These are phyloP conservation scores for Augochlora pura DNA, from an alignment of 1,140 invertebrate species.

Conservation along the genomic window DNA sequence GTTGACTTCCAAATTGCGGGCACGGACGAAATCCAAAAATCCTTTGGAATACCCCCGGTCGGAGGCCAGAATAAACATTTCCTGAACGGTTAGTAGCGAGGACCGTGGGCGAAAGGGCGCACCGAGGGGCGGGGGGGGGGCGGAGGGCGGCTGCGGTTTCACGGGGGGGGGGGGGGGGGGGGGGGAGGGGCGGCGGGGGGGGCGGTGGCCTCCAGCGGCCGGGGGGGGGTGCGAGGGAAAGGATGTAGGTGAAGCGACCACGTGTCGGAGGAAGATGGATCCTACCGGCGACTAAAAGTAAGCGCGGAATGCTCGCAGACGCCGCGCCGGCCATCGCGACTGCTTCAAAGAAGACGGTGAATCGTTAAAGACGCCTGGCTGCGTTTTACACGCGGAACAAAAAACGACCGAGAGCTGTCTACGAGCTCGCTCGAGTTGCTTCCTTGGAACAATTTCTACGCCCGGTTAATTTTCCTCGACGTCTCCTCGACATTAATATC, in stretches of 20 bases:
- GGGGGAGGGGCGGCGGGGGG: constrained; percentile 66
- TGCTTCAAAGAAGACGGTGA: constrained; percentile 27
- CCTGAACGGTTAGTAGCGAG: constrained; percentile 73
- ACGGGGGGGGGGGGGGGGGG: constrained; percentile 52
- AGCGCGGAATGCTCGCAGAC: constrained; percentile 34
- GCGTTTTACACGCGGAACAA: not conserved
- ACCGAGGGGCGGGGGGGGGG: constrained; percentile 40
- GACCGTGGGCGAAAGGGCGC: constrained; percentile 34
- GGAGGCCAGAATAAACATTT: constrained; percentile 76
- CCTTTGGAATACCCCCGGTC: constrained; percentile 61
- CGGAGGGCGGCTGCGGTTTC: constrained; percentile 72
- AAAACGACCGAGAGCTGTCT: not conserved
- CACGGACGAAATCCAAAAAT: constrained; percentile 69
- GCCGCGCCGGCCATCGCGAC: constrained; percentile 7
- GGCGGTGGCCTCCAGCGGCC: constrained; percentile 68
- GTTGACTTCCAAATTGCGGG: constrained; percentile 53
- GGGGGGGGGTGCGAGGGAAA: constrained; percentile 61
- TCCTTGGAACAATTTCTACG: not conserved
- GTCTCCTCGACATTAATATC: no score
- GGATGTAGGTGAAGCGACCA: constrained; percentile 33
- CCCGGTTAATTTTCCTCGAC: no score
- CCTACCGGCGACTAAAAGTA: constrained; percentile 61
- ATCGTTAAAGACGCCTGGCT: constrained; percentile 32
- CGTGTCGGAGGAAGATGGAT: constrained; percentile 56
- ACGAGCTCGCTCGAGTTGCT: no score